These are phyloP conservation scores for Buphagus erythrorhynchus DNA, from an alignment of 2,797 vertebrate genomes.

Conservation along the genomic window DNA sequence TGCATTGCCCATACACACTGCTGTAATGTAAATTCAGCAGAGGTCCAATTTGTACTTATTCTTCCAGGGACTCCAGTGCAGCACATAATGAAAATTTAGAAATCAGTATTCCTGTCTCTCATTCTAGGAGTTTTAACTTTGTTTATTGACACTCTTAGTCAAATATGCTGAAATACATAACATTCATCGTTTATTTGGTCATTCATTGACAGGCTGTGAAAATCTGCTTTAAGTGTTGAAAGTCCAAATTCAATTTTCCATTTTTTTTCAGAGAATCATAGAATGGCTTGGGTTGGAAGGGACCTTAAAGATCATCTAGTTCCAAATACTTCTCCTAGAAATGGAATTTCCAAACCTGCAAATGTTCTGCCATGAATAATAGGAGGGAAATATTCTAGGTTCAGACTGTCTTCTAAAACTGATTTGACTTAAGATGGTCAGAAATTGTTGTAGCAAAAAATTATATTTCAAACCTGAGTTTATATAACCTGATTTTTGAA, in stretches of 20 bases:
- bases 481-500: not conserved
- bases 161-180: constrained; percentile 19
- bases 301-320: not conserved
- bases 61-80: not conserved
- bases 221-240: constrained; percentile 13
- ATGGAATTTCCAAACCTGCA: not conserved
- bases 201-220: not conserved
- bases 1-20: not conserved
- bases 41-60: constrained; percentile 16
- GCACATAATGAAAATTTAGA: constrained; percentile 29
- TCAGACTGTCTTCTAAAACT: not conserved
- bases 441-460: constrained; percentile 1
- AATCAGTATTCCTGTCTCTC: constrained; percentile 33
- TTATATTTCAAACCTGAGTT: not conserved
- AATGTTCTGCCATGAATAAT: not conserved
- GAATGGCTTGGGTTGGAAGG: not conserved
- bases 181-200: constrained; percentile 4
- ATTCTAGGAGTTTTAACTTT: constrained; percentile 23
- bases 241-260: not conserved
- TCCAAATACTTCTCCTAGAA: not conserved
- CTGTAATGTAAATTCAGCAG: not conserved
- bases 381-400: not conserved
- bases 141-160: constrained; percentile 25
- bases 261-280: not conserved
- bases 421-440: not conserved